These are phyloP conservation scores for Eupsittula cactorum DNA, from an alignment of 2,113 vertebrate genomes.

Conservation along the genomic window DNA sequence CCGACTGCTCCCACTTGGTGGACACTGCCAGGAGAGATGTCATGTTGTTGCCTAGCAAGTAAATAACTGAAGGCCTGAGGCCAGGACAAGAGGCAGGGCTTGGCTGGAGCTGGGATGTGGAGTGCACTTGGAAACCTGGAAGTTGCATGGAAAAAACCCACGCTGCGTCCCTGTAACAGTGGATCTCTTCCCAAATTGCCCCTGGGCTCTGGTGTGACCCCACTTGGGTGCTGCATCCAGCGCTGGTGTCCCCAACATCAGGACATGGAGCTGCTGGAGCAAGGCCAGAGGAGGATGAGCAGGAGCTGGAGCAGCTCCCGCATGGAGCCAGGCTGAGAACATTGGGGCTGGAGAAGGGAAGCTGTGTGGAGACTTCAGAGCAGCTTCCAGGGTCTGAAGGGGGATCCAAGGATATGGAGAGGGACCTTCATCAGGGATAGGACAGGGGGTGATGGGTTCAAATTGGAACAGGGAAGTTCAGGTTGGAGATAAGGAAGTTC, in stretches of 20 bases:
- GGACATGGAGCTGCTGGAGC: not conserved
- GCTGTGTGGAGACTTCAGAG: not conserved
- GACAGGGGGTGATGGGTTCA: not conserved
- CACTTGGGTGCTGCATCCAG: not conserved
- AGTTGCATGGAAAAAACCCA: not conserved
- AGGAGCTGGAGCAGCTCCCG: not conserved
- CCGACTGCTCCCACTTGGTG: not conserved
- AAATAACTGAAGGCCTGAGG: not conserved
- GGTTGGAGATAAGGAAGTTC: not conserved
- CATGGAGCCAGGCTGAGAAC: not conserved
- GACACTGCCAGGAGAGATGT: not conserved
- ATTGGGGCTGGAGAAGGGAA: not conserved
- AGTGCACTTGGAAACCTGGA: not conserved
- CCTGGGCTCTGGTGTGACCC: not conserved
- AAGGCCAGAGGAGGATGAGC: not conserved
- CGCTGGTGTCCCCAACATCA: not conserved
- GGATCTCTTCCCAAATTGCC: not conserved
- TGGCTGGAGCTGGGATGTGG: not conserved
- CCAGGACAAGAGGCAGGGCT: not conserved
- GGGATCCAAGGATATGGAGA: not conserved
- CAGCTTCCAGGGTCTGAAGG: not conserved
- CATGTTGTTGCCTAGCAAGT: constrained; percentile 18
- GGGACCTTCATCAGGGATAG: not conserved
- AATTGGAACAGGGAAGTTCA: not conserved
- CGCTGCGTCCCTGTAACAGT: not conserved